These are phyloP conservation scores for Tridacna gigas DNA, from an alignment of 2,888 invertebrate genomes.

Conservation along the genomic window DNA sequence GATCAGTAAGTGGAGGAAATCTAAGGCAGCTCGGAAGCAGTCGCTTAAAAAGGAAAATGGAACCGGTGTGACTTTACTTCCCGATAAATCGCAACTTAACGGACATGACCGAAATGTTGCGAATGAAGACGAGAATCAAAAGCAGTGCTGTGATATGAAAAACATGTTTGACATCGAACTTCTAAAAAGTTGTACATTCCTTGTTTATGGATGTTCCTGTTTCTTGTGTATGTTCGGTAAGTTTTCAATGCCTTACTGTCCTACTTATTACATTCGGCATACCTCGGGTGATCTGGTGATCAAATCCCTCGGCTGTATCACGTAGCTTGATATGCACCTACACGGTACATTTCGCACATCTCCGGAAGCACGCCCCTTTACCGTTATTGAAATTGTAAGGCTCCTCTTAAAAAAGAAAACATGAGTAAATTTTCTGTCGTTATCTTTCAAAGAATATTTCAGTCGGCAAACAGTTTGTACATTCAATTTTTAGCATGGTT, in stretches of 20 bases:
- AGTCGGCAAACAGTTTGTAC: too few species aligned
- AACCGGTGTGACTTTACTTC: slow-evolving; percentile 4
- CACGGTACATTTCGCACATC: too few species aligned
- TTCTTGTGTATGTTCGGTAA: slow-evolving; percentile 82
- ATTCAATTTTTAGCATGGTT: too few species aligned
- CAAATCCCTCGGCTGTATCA: too few species aligned
- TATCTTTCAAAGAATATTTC: too few species aligned
- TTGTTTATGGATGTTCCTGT: slow-evolving; percentile 79
- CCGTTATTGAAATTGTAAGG: too few species aligned
- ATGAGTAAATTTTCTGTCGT: too few species aligned
- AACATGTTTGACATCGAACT: slow-evolving; percentile 91
- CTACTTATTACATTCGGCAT: too few species aligned
- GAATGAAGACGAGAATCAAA: slow-evolving; percentile 22
- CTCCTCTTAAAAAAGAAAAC: too few species aligned
- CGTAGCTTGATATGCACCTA: too few species aligned
- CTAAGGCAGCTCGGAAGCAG: neutral
- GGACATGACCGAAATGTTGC: slow-evolving; percentile 15
- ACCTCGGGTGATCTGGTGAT: too few species aligned
- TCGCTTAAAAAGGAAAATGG: neutral
- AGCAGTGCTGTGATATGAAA: slow-evolving; percentile 45
- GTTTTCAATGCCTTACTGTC: neutral
- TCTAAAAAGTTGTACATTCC: slow-evolving; percentile 93
- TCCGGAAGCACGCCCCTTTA: too few species aligned
- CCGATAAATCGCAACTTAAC: slow-evolving; percentile 12
- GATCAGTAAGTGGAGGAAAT: slow-evolving; percentile 5